phyloP scores from a whole-genome alignment of 2,113 vertebrate genomes.

The Antechinus stuartii region DNA sequence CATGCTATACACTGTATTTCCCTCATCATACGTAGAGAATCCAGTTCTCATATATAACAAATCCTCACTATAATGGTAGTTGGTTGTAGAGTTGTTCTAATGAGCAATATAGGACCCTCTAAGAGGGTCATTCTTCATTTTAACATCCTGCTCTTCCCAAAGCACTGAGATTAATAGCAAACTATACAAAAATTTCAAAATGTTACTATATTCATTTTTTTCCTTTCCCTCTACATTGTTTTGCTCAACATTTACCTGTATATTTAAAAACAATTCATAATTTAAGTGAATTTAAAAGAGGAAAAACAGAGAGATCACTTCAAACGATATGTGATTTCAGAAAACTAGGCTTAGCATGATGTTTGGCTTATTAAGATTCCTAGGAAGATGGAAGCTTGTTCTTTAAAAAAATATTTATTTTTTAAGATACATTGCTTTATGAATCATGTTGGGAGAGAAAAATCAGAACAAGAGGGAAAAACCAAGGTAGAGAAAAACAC shows the following conservation, averaged over 20 bases:
- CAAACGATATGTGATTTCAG: not conserved
- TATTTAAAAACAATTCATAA: constrained; percentile 13
- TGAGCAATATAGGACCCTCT: constrained; percentile 8
- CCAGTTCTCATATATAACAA: not conserved
- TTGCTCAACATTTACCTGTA: not conserved
- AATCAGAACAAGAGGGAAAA: too few relatives aligned
- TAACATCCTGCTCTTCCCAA: not conserved
- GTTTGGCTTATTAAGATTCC: constrained; percentile 1
- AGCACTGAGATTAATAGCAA: not conserved
- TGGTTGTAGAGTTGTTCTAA: constrained; percentile 54
- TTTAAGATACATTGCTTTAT: too few relatives aligned
- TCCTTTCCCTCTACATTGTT: not conserved
- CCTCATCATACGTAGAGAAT: not conserved
- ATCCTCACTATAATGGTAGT: constrained; percentile 14
- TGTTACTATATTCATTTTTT: not conserved
- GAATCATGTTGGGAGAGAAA: too few relatives aligned
- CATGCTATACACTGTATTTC: not conserved
- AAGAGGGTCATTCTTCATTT: constrained; percentile 30
- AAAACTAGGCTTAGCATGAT: not conserved
- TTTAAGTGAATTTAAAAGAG: not conserved
- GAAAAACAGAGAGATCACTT: not conserved
- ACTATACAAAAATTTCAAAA: not conserved
- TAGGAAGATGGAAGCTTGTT: not conserved
- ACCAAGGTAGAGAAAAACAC: too few relatives aligned
- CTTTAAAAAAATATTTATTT: too few relatives aligned